These are phyloP conservation scores for Rhadinocentrus ornatus DNA, from an alignment of 2,797 vertebrate genomes.

Conservation along the genomic window DNA sequence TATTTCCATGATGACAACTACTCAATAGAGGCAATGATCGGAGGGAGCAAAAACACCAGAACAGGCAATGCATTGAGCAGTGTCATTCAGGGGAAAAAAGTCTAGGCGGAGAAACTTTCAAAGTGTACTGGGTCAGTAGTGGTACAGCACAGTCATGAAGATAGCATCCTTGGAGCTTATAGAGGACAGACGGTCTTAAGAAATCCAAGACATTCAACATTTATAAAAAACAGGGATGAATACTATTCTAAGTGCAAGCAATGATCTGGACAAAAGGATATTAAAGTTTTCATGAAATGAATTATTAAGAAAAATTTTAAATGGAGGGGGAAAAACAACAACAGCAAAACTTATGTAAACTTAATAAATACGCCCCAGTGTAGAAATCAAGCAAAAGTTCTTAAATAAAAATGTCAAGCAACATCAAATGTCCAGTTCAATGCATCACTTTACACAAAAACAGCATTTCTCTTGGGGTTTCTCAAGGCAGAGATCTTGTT, in stretches of 20 bases:
- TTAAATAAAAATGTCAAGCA: slow-evolving; percentile 24
- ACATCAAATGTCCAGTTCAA: slow-evolving; percentile 72
- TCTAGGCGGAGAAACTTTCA: slow-evolving; percentile 39
- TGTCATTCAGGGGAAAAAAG: slow-evolving; percentile 51
- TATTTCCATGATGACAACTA: slow-evolving; percentile 61
- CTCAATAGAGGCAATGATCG: slow-evolving; percentile 36
- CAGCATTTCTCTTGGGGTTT: slow-evolving; percentile 57
- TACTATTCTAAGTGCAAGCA: slow-evolving; percentile 67
- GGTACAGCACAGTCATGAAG: slow-evolving; percentile 41
- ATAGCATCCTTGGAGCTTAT: slow-evolving; percentile 46
- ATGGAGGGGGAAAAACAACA: neutral
- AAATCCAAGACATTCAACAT: slow-evolving; percentile 57
- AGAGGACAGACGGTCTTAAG: slow-evolving; percentile 38
- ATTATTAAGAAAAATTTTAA: slow-evolving; percentile 15
- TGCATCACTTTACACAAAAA: slow-evolving; percentile 54
- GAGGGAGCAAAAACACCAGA: slow-evolving; percentile 48
- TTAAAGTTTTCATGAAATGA: slow-evolving; percentile 4
- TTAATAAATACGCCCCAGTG: neutral
- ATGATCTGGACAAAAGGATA: slow-evolving; percentile 76
- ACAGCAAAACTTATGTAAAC: neutral
- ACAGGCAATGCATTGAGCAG: slow-evolving; percentile 52
- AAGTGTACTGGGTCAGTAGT: slow-evolving; percentile 45
- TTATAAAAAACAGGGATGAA: slow-evolving; percentile 23
- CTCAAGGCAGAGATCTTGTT: slow-evolving; percentile 60
- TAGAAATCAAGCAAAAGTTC: neutral